These are phyloP conservation scores for Chirona hameri DNA, from an alignment of 2,888 invertebrate species.

Conservation along the genomic window DNA sequence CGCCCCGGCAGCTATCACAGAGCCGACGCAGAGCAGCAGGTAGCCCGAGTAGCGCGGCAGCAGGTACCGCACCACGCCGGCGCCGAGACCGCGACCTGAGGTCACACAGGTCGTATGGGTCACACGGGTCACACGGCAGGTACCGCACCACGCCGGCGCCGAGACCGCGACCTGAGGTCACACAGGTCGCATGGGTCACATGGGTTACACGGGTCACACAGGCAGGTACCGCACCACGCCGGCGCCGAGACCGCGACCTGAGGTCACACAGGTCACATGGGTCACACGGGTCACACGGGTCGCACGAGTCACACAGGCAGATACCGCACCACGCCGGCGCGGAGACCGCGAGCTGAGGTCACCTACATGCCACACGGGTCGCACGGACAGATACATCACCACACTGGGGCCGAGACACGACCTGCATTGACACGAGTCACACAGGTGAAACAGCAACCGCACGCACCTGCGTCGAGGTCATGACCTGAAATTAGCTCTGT, in stretches of 20 bases:
- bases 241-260: not conserved
- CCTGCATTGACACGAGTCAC: not conserved
- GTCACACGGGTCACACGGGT: not conserved
- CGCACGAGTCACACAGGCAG: not conserved
- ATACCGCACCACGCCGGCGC: no score
- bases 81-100: conserved; percentile 6
- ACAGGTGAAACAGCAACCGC: not conserved
- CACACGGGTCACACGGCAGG: no score
- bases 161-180: not conserved
- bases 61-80: conserved; percentile 22
- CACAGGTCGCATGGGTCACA: not conserved
- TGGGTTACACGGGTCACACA: not conserved
- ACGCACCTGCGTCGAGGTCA: not conserved
- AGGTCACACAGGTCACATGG: not conserved
- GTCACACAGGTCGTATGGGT: not conserved
- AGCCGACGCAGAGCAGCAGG: conserved; percentile 2
- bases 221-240: not conserved
- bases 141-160: not conserved
- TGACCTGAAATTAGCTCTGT: not conserved
- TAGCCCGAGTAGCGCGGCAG: not conserved
- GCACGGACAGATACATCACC: no score
- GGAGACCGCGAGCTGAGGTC: no score
- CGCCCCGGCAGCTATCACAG: not conserved
- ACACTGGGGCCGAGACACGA: not conserved
- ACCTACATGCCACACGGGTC: no score